phyloP scores from a whole-genome alignment of 2,113 vertebrate genomes.

The Phalacrocorax pelagicus region DNA sequence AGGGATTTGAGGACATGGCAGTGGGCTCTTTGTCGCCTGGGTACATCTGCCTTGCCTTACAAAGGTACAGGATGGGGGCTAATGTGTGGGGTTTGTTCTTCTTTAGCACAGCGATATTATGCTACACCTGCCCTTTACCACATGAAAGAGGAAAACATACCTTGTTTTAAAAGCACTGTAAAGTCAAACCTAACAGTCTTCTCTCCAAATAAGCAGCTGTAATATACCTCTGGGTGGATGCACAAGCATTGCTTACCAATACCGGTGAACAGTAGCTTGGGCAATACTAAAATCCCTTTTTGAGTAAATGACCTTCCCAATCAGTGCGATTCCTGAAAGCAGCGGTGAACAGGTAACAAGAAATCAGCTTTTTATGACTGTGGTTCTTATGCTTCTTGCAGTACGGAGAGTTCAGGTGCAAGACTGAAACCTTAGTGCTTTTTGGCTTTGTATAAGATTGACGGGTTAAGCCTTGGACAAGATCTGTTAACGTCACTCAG shows the following conservation, averaged over 20 bases:
- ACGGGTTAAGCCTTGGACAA: not conserved
- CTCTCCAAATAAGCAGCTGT: not conserved
- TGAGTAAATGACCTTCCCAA: not conserved
- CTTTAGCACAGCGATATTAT: fast-evolving
- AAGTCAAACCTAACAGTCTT: not conserved
- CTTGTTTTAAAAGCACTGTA: not conserved
- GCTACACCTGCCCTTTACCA: not conserved
- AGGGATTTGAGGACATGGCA: fast-evolving
- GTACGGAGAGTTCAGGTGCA: fast-evolving
- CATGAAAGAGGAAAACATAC: not conserved
- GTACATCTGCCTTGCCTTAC: not conserved
- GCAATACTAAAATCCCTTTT: not conserved
- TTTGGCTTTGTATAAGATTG: not conserved
- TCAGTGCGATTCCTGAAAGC: not conserved
- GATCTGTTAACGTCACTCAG: fast-evolving
- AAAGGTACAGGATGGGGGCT: not conserved
- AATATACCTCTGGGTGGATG: fast-evolving
- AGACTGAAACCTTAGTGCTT: fast-evolving
- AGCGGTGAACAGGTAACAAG: not conserved
- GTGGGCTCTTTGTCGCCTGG: not conserved
- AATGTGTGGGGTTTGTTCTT: not conserved
- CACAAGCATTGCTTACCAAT: fast-evolving
- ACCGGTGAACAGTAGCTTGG: fast-evolving
- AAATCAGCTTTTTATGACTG: not conserved
- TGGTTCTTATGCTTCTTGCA: not conserved